Evolutionary conservation across 2,888 invertebrate species (phyloP), one percentile per base, ranked within the genome.

Genomic region (Anarsia innoxiella): DNA sequence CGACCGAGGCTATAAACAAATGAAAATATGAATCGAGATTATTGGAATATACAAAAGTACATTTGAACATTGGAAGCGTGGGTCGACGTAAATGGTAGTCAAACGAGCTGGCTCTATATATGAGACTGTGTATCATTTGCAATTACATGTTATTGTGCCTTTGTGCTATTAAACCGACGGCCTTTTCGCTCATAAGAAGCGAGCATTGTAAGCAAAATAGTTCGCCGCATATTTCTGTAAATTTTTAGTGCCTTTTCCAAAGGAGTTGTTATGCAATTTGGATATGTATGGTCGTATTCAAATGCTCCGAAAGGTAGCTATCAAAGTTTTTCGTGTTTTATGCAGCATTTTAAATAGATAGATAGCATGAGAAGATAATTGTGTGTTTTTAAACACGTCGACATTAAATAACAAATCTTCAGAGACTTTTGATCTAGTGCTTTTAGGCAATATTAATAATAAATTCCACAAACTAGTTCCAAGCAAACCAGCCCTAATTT

Each of bases 131-230:
- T 71, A 83, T 78, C 80, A 80, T 83, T 83, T 79, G 80, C 84
- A 84, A 84, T 84, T 83, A 83, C 83, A 82, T 66, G 77, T 76
- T 82, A 82, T 80, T 83, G 83, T 83, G 60, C 73, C 68, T 76
- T 79, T 78, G 74, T 80, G 64, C 70, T 70, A 73, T 74, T 73
- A 72, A 77, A 75, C 66, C 63, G 67, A 49, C 62, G 55, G 54
- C 54, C 54, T 54, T 49, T 56, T 48, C 53, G 39, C 55, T 65
- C 54, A 54, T 58, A 67, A 72, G 70, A 71, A 75, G 69, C 70
- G 29, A 31, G 72, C 59, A 83, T 83, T 82, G 82, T 83, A 82
- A 72, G 80, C 80, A 73, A 79, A 77, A 69, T 69, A 74, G 71
- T 66, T 53, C 43, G 57, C 56, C 54, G 64, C 74, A 63, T 72